Conservation (phyloP, 2,113 vertebrate genomes). For the Caranx melampygus region DNA sequence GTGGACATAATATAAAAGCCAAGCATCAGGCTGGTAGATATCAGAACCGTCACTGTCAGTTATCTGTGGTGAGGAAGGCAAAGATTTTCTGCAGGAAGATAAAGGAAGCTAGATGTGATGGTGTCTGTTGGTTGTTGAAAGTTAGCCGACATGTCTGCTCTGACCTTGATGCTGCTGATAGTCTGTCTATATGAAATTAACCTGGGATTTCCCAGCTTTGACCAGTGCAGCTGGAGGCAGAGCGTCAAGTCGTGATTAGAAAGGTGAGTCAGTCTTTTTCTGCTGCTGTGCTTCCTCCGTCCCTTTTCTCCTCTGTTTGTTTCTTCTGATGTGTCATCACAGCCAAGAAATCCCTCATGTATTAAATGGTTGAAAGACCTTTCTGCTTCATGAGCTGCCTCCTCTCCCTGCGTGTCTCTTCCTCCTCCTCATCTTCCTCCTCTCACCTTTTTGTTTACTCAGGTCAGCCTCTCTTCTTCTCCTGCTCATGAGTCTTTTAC, state of each 20-base stretch:
- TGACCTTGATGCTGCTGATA: conserved; percentile 16
- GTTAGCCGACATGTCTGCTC: neutral
- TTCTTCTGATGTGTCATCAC: conserved; percentile 61
- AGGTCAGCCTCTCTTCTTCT: conserved; percentile 8
- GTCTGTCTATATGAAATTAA: conserved; percentile 25
- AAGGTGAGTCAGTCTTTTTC: conserved; percentile 55
- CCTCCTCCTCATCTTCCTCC: conserved; percentile 25
- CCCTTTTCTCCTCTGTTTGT: conserved; percentile 39
- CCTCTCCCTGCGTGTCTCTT: conserved; percentile 28
- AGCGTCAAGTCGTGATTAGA: conserved; percentile 22
- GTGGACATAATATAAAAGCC: neutral
- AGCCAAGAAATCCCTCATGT: conserved; percentile 59
- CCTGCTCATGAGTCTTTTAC: conserved; percentile 15
- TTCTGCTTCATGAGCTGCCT: conserved; percentile 57
- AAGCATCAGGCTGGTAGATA: too few species aligned
- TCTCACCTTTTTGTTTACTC: conserved; percentile 29
- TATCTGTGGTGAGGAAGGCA: neutral
- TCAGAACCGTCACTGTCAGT: too few species aligned
- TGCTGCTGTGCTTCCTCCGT: conserved; percentile 38
- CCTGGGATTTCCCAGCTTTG: conserved; percentile 41
- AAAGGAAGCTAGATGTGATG: neutral
- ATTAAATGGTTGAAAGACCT: conserved; percentile 59
- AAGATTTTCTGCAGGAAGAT: neutral
- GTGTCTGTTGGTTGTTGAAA: neutral
- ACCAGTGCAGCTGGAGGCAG: conserved; percentile 27